Evolutionary conservation across 23 tunicate genomes (phyloP).

Genomic region (Trididemnum miniatum): DNA sequence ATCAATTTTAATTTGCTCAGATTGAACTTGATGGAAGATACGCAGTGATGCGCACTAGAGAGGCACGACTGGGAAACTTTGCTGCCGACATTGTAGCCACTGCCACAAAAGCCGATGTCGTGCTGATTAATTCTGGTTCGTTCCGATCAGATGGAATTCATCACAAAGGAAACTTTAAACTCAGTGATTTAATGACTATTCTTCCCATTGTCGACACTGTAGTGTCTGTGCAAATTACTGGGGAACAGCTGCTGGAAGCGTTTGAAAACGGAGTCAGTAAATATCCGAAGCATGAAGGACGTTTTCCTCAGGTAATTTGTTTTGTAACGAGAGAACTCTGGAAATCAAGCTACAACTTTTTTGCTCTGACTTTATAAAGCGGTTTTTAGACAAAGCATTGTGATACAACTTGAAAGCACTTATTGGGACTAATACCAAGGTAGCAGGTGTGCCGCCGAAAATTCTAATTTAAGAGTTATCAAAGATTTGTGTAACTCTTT

Average conservation of each 20-base stretch:
- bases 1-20: slow-evolving; percentile 25
- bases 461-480: too few species aligned
- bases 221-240: slow-evolving; percentile 63
- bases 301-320: slow-evolving; percentile 86
- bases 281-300: slow-evolving; percentile 72
- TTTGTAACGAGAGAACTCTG: too few species aligned
- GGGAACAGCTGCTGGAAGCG: slow-evolving; percentile 64
- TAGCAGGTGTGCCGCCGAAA: too few species aligned
- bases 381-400: too few species aligned
- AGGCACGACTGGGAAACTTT: slow-evolving; percentile 78
- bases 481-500: too few species aligned
- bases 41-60: slow-evolving; percentile 54
- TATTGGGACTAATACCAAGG: too few species aligned
- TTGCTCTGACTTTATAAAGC: too few species aligned
- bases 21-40: slow-evolving; percentile 54
- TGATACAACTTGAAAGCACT: too few species aligned
- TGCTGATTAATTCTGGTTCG: slow-evolving; percentile 87
- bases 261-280: slow-evolving; percentile 85
- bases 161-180: slow-evolving; percentile 40
- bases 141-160: slow-evolving; percentile 75
- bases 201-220: slow-evolving; percentile 81
- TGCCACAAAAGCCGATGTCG: slow-evolving; percentile 66
- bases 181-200: slow-evolving; percentile 80
- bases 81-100: slow-evolving; percentile 82
- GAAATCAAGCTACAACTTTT: too few species aligned